These are phyloP conservation scores for Psilopogon haemacephalus DNA, from an alignment of 2,113 vertebrate species.

Conservation along the genomic window DNA sequence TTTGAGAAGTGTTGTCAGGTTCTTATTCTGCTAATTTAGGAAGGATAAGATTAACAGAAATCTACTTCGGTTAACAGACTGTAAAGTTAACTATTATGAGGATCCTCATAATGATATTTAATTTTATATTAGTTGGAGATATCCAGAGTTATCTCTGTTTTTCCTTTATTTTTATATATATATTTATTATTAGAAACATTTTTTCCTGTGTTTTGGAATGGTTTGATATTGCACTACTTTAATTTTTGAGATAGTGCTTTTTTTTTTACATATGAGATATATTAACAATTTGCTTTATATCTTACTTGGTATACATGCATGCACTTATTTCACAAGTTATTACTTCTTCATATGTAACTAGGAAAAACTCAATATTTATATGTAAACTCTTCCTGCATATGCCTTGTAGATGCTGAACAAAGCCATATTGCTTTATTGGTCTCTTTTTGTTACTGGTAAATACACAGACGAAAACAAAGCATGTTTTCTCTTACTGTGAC, in stretches of 20 bases:
- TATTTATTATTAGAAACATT: background rate
- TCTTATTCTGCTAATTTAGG: background rate
- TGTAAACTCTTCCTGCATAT: background rate
- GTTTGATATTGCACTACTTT: accelerated
- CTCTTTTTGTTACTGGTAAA: background rate
- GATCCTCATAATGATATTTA: background rate
- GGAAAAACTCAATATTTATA: background rate
- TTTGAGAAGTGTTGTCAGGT: background rate
- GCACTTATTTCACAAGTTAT: background rate
- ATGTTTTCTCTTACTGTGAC: background rate
- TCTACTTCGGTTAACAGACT: background rate
- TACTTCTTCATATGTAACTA: background rate
- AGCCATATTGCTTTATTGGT: background rate
- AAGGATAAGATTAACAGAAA: background rate
- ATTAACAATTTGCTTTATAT: background rate
- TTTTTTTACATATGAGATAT: background rate
- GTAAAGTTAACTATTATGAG: background rate
- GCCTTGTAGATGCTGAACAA: background rate
- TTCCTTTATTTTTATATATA: background rate
- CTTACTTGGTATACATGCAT: background rate
- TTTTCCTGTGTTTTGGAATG: background rate
- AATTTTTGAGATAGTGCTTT: background rate
- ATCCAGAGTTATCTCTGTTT: background rate
- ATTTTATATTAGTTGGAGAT: background rate
- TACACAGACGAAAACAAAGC: background rate